phyloP scores from a whole-genome alignment of 1,140 invertebrate genomes.

The Diprion similis region DNA sequence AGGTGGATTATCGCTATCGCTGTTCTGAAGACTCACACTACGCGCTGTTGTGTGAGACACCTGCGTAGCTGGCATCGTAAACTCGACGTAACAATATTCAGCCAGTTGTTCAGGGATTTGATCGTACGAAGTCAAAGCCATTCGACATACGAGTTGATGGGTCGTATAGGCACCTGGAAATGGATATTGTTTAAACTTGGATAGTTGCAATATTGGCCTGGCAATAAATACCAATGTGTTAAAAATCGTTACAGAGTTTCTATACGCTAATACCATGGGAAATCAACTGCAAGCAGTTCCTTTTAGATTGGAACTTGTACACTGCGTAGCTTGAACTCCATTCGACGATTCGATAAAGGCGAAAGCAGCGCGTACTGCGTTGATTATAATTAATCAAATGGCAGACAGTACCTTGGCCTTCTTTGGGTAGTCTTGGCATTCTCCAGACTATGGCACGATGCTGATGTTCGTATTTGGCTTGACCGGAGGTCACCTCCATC shows the following conservation, averaged over 20 bases:
- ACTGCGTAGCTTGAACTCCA: no score
- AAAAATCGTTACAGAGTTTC: no score
- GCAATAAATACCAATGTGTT: no score
- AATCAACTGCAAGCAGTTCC: no score
- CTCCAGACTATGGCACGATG: conserved; percentile 98
- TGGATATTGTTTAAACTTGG: conserved; percentile 16
- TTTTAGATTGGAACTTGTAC: no score
- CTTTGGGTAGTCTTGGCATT: conserved; percentile 94
- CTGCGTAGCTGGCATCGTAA: conserved; percentile 98
- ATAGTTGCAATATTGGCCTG: no score
- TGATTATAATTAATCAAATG: conserved; percentile 1
- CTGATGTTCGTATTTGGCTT: conserved; percentile 99
- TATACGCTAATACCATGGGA: no score
- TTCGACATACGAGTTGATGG: conserved; percentile 90
- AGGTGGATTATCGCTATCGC: conserved; percentile 90
- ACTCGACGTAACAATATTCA: conserved; percentile 90
- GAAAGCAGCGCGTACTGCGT: not conserved
- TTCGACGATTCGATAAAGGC: not conserved
- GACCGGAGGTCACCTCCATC: conserved; percentile 97
- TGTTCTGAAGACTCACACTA: conserved; percentile 90
- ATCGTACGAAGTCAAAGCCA: conserved; percentile 96
- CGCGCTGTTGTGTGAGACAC: conserved; percentile 96
- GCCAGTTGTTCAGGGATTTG: conserved; percentile 94
- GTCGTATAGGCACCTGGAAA: conserved; percentile 92
- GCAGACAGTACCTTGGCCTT: conserved; percentile 84